phyloP scores from a whole-genome alignment of 2,797 vertebrate genomes.

The Sphenopsis melanotis region DNA sequence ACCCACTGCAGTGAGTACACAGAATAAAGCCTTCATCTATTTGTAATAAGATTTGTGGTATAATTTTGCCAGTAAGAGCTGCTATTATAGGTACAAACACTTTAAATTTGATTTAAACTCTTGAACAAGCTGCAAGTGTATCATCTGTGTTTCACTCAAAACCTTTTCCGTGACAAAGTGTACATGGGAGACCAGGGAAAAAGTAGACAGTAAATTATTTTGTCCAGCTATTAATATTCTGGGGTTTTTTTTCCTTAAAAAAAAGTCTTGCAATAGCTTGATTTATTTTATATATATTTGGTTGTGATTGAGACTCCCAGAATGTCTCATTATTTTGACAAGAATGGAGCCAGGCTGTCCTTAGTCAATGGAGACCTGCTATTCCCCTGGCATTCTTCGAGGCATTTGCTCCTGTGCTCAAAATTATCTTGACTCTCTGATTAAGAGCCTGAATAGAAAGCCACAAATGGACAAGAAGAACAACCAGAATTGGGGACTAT shows the following conservation, averaged over 20 bases:
- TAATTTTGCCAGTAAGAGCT: background rate
- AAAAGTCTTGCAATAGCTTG: background rate
- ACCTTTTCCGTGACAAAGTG: background rate
- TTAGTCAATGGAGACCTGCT: background rate
- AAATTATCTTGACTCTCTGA: background rate
- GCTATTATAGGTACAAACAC: background rate
- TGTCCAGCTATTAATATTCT: background rate
- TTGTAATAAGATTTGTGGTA: background rate
- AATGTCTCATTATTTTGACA: background rate
- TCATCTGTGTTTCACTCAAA: background rate
- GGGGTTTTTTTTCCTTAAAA: rapidly evolving
- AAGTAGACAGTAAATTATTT: background rate
- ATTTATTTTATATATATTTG: background rate
- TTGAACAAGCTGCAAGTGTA: background rate
- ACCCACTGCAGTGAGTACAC: background rate
- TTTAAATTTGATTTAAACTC: background rate
- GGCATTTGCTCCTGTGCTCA: background rate
- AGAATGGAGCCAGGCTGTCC: background rate
- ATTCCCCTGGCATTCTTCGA: background rate
- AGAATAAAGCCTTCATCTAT: background rate
- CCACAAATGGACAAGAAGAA: background rate
- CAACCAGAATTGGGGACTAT: background rate
- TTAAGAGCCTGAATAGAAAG: background rate
- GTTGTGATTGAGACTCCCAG: background rate
- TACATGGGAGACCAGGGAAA: rapidly evolving